phyloP scores from a whole-genome alignment of 2,113 vertebrate genomes.

The Ammodytes marinus region DNA sequence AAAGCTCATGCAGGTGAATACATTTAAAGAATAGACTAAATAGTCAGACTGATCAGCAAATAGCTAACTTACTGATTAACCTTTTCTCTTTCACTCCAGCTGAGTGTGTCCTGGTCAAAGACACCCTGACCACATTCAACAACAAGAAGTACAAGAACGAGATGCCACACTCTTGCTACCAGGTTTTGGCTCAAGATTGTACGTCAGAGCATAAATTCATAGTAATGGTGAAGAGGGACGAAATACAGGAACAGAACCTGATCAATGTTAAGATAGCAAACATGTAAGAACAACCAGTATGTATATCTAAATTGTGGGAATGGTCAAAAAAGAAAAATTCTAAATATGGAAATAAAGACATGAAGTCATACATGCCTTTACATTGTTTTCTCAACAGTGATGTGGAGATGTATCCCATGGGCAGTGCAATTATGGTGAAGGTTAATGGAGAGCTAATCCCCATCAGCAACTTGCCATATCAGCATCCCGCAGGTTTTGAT shows the following conservation, averaged over 20 bases:
- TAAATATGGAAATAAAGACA: neutral
- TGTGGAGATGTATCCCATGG: slow-evolving; percentile 59
- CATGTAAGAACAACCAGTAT: slow-evolving; percentile 80
- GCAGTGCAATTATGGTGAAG: slow-evolving; percentile 45
- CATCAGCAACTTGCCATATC: slow-evolving; percentile 63
- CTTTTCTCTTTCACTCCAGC: slow-evolving; percentile 50
- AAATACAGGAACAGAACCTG: slow-evolving; percentile 65
- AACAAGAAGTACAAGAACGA: slow-evolving; percentile 72
- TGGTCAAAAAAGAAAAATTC: neutral
- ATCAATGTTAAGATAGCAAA: slow-evolving; percentile 82
- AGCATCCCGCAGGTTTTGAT: slow-evolving; percentile 64
- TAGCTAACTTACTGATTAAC: neutral
- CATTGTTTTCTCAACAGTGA: slow-evolving; percentile 63
- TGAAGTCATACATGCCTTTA: neutral
- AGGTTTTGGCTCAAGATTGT: slow-evolving; percentile 88
- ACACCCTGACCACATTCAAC: slow-evolving; percentile 86
- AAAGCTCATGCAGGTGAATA: slow-evolving; percentile 71
- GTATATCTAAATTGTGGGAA: neutral
- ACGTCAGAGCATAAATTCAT: slow-evolving; percentile 87
- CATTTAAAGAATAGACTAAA: neutral
- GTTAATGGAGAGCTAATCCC: slow-evolving; percentile 73
- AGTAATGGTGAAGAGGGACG: slow-evolving; percentile 83
- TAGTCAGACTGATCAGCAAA: neutral
- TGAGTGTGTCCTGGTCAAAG: slow-evolving; percentile 67
- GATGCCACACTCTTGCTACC: slow-evolving; percentile 85